Conservation (phyloP, 1,140 invertebrate species). For the Hesperophylax magnus region DNA sequence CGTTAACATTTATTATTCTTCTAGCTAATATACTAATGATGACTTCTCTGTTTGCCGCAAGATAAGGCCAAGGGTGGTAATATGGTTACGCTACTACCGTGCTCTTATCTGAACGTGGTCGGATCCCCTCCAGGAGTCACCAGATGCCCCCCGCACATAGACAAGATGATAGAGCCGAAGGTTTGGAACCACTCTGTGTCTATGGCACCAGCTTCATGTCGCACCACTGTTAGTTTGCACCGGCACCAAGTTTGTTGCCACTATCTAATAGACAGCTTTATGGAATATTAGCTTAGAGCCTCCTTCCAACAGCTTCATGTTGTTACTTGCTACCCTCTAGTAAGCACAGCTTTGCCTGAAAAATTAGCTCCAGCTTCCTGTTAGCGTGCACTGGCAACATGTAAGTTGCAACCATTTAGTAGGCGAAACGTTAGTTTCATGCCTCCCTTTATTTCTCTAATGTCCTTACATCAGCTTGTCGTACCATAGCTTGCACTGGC, state of each 20-base stretch:
- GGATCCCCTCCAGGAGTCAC: slow-evolving; percentile 44
- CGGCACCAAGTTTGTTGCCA: slow-evolving; percentile 3
- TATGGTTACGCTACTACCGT: slow-evolving; percentile 55
- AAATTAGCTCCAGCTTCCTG: too few species aligned
- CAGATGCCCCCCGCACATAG: slow-evolving; percentile 48
- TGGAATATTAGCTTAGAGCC: too few species aligned
- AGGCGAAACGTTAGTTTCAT: too few species aligned
- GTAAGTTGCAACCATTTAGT: too few species aligned
- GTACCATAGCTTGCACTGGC: too few species aligned
- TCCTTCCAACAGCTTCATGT: too few species aligned
- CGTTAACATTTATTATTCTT: neutral
- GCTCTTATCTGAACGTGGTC: slow-evolving; percentile 51
- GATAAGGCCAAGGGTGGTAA: slow-evolving; percentile 42
- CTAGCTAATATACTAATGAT: slow-evolving; percentile 18
- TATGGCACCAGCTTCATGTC: slow-evolving; percentile 14
- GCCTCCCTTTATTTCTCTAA: too few species aligned
- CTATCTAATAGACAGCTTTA: too few species aligned
- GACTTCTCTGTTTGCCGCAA: slow-evolving; percentile 24
- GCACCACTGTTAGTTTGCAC: slow-evolving; percentile 11
- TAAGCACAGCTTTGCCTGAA: too few species aligned
- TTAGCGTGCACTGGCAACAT: too few species aligned
- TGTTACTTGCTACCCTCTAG: too few species aligned
- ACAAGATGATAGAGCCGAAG: slow-evolving; percentile 56
- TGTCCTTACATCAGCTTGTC: too few species aligned
- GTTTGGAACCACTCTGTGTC: slow-evolving; percentile 41